Conservation (phyloP, 2,113 vertebrate genomes). For the Rousettus leschenaultii region DNA sequence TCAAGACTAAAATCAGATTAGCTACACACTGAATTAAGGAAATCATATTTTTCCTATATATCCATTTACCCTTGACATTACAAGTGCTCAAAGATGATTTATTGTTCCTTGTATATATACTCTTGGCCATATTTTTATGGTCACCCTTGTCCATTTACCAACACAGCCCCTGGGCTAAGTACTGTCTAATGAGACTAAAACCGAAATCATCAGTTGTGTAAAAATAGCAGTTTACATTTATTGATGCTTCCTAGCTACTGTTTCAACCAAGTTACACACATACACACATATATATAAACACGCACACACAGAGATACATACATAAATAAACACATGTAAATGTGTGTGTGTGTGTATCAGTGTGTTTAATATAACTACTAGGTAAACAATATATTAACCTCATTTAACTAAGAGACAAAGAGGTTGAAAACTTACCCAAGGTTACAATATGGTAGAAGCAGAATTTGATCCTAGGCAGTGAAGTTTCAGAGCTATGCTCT, state of each 20-base stretch:
- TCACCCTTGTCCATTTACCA: background rate
- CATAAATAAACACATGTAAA: too few species aligned
- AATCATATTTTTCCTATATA: background rate
- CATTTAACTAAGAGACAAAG: background rate
- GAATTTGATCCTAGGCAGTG: background rate
- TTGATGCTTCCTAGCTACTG: background rate
- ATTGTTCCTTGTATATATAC: background rate
- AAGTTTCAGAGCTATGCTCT: background rate
- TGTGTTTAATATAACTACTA: background rate
- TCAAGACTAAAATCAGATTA: conserved; percentile 8
- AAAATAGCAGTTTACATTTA: background rate
- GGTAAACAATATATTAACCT: background rate
- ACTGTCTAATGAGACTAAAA: background rate
- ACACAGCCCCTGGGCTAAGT: background rate
- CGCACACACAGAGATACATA: too few species aligned
- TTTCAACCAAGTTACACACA: background rate
- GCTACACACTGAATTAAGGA: background rate
- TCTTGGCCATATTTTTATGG: background rate
- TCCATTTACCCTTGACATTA: background rate
- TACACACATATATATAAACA: too few species aligned
- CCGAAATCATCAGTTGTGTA: background rate
- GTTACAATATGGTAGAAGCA: background rate
- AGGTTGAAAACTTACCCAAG: background rate
- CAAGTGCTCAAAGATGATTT: background rate
- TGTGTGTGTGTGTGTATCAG: background rate